phyloP scores from a whole-genome alignment of 2,797 vertebrate genomes.

The Caiman crocodilus region DNA sequence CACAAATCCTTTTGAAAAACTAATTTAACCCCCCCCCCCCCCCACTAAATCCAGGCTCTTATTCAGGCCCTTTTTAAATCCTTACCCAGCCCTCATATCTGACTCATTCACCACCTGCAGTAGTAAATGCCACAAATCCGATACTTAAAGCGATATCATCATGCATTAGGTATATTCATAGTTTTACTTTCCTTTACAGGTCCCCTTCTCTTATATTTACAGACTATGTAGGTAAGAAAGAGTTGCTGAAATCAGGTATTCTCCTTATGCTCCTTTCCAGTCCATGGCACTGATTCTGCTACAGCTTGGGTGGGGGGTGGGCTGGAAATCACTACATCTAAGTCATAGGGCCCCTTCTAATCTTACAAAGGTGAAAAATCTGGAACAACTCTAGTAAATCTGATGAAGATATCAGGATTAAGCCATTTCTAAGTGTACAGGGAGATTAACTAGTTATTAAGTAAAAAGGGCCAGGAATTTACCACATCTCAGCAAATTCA shows the following conservation, averaged over 20 bases:
- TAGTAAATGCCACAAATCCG: accelerated
- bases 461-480: no score
- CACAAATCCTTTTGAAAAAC: background rate
- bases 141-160: accelerated
- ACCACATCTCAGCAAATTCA: no score
- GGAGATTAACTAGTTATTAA: no score
- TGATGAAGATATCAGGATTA: no score
- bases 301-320: background rate
- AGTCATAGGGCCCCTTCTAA: background rate
- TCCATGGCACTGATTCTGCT: background rate
- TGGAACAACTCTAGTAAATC: background rate
- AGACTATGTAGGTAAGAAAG: background rate
- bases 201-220: background rate
- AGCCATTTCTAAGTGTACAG: no score
- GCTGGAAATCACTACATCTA: background rate
- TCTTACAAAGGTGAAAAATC: background rate
- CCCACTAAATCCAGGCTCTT: accelerated
- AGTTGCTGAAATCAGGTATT: background rate
- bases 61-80: accelerated
- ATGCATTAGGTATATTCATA: no score
- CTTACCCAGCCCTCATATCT: background rate
- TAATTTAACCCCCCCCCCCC: accelerated
- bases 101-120: background rate
- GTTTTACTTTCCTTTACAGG: background rate
- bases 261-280: background rate